Conservation (phyloP, 2,888 invertebrate genomes). For the Heteropelma amictum region DNA sequence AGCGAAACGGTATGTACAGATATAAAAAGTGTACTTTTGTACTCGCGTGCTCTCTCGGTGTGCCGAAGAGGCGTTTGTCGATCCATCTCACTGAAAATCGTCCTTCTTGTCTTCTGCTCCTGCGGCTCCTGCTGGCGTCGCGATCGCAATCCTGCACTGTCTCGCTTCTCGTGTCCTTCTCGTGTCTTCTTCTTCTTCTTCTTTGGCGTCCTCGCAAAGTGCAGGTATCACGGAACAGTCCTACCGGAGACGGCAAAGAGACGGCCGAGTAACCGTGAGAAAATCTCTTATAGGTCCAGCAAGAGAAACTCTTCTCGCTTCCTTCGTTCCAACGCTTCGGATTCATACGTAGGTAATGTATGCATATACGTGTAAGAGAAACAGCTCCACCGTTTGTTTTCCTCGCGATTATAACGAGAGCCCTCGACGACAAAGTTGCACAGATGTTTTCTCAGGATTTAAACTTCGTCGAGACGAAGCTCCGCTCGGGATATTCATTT, state of each 20-base stretch:
- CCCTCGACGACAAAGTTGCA: constrained; percentile 44
- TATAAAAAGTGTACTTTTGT: constrained; percentile 33
- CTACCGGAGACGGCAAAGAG: constrained; percentile 22
- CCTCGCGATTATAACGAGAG: constrained; percentile 57
- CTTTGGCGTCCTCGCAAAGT: constrained; percentile 28
- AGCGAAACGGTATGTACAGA: too few relatives aligned
- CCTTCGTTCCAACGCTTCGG: constrained; percentile 32
- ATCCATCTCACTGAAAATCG: constrained; percentile 74
- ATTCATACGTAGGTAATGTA: constrained; percentile 20
- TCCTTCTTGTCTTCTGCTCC: constrained; percentile 61
- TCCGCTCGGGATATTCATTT: background rate
- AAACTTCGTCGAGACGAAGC: background rate
- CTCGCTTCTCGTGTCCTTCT: constrained; percentile 41
- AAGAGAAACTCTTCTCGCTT: constrained; percentile 45
- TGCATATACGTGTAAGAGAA: constrained; percentile 15
- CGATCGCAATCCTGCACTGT: constrained; percentile 45
- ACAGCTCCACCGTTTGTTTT: constrained; percentile 19
- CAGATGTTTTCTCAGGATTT: constrained; percentile 36
- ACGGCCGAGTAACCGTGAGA: constrained; percentile 61
- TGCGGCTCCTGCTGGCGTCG: constrained; percentile 36
- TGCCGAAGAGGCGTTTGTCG: constrained; percentile 66
- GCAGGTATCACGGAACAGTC: constrained; percentile 38
- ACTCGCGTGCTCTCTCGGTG: constrained; percentile 52
- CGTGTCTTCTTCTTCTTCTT: constrained; percentile 24
- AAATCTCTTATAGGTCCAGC: constrained; percentile 56